phyloP scores from a whole-genome alignment of 2,113 vertebrate species.

The Axis porcinus region DNA sequence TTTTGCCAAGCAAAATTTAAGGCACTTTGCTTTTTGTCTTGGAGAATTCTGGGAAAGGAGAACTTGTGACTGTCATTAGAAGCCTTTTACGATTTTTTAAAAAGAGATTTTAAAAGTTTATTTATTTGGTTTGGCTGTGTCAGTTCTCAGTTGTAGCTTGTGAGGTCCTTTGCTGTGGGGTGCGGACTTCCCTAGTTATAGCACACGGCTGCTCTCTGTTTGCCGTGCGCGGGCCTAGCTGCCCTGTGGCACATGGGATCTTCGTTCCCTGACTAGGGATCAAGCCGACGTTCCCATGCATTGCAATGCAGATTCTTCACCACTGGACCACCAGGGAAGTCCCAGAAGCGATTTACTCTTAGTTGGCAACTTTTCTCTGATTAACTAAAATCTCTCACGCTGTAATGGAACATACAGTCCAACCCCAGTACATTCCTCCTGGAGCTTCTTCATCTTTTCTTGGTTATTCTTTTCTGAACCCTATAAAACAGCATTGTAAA shows the following conservation, averaged over 20 bases:
- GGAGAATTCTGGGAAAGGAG: neutral
- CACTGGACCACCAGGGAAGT: neutral
- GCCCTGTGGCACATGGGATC: neutral
- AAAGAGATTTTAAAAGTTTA: neutral
- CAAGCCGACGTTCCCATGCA: neutral
- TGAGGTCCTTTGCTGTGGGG: neutral
- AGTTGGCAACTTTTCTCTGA: neutral
- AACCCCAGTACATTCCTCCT: neutral
- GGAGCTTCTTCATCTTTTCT: neutral
- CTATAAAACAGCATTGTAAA: neutral
- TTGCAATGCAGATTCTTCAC: neutral
- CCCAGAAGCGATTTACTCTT: neutral
- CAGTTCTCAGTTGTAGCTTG: neutral
- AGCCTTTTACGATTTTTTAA: neutral
- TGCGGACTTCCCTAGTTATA: neutral
- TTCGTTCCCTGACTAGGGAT: neutral
- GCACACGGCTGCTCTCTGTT: neutral
- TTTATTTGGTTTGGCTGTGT: neutral
- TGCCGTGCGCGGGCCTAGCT: rapidly evolving
- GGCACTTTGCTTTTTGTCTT: neutral
- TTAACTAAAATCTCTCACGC: neutral
- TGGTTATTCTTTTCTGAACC: neutral
- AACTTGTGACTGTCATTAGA: neutral
- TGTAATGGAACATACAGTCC: neutral
- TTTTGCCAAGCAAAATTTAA: neutral